Evolutionary conservation across 1,140 invertebrate species (phyloP).

Genomic region (Cydia fagiglandana): DNA sequence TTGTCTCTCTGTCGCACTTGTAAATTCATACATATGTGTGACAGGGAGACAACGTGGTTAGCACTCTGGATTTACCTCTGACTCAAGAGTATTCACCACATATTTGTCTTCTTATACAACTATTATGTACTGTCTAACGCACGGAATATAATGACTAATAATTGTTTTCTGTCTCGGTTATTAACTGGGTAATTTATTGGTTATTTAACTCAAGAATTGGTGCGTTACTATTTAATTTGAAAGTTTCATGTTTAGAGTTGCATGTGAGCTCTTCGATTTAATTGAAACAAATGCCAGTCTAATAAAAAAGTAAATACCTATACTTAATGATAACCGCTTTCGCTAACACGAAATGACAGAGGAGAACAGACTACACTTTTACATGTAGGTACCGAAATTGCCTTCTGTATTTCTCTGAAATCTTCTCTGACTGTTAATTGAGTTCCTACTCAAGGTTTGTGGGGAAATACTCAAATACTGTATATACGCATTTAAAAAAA

Average conservation of each 20-base stretch:
- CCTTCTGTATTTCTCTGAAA: too few relatives aligned
- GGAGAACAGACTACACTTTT: not conserved
- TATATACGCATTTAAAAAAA: too few relatives aligned
- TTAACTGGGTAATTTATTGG: not conserved
- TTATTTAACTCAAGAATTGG: not conserved
- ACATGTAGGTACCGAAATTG: not conserved
- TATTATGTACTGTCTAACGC: not conserved
- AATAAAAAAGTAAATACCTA: not conserved
- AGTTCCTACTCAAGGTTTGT: too few relatives aligned
- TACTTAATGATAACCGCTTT: not conserved
- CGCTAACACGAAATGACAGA: not conserved
- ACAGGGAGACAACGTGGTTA: too few relatives aligned
- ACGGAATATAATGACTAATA: too few relatives aligned
- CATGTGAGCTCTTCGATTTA: constrained; percentile 1
- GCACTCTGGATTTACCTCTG: constrained; percentile 20
- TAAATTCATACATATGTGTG: too few relatives aligned
- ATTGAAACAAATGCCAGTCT: not conserved
- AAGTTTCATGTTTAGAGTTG: not conserved
- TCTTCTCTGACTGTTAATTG: too few relatives aligned
- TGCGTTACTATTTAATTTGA: not conserved
- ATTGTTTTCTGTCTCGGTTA: too few relatives aligned
- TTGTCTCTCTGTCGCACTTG: too few relatives aligned
- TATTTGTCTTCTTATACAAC: not conserved
- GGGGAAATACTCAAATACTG: too few relatives aligned
- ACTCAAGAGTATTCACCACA: constrained; percentile 13